Percentiles rank a stretch among this genome's conserved stretches.
Evolutionary conservation across 2,797 vertebrate species (phyloP).

Genomic region (Cynodonichthys magdalenae): DNA sequence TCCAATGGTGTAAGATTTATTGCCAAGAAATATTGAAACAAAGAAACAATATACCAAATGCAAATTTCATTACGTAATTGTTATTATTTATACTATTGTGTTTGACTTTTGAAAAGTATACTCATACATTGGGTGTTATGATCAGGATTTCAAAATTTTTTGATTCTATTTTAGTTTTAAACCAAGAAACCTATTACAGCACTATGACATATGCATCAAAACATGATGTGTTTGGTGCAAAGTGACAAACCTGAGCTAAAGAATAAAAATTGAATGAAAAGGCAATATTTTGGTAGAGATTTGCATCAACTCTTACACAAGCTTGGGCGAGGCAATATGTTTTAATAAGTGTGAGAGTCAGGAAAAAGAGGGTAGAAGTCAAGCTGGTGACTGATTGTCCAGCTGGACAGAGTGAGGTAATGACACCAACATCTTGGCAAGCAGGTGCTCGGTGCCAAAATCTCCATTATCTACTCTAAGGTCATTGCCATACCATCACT

Average conservation of each 20-base stretch:
- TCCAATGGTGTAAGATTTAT: no score
- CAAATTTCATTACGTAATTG: no score
- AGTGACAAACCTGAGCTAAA: neutral
- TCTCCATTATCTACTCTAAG: slow-evolving; percentile 61
- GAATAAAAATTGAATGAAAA: neutral
- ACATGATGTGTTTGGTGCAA: neutral
- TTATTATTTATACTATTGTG: no score
- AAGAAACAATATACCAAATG: no score
- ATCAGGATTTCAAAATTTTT: no score
- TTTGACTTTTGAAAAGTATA: no score
- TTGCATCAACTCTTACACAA: slow-evolving; percentile 2
- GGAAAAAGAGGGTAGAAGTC: slow-evolving; percentile 36
- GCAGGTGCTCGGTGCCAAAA: slow-evolving; percentile 60
- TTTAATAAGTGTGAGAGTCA: slow-evolving; percentile 37
- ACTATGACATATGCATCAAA: no score
- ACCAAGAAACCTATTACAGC: no score
- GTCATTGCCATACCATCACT: slow-evolving; percentile 62
- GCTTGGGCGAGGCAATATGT: slow-evolving; percentile 11
- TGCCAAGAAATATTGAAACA: no score
- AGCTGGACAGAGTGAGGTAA: slow-evolving; percentile 44
- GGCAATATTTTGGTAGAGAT: slow-evolving; percentile 1
- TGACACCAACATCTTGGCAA: slow-evolving; percentile 55
- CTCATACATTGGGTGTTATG: no score
- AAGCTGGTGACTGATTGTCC: slow-evolving; percentile 55
- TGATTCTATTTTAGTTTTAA: no score